phyloP scores from a whole-genome alignment of 2,113 vertebrate genomes.

The Malurus alboscapulatus region DNA sequence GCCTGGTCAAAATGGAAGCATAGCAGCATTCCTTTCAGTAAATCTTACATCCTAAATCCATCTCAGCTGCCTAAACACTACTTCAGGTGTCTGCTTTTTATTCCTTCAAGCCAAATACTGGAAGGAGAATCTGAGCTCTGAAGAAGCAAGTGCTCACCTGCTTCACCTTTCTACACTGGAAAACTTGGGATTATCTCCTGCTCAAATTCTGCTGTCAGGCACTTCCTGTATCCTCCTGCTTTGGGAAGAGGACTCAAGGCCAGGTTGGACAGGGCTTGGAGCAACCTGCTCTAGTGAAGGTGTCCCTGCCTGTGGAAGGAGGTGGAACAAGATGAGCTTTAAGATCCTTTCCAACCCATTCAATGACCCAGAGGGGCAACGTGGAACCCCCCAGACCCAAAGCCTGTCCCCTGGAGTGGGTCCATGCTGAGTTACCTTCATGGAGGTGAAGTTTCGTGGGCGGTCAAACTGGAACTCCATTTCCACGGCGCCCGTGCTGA shows the following conservation, averaged over 20 bases:
- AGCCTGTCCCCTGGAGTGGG: background rate
- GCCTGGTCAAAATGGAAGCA: background rate
- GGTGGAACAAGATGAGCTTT: background rate
- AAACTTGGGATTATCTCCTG: background rate
- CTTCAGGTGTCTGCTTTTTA: background rate
- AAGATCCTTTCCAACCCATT: background rate
- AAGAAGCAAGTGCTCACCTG: background rate
- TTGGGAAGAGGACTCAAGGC: background rate
- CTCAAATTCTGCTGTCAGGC: background rate
- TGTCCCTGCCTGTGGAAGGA: background rate
- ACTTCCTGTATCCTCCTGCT: background rate
- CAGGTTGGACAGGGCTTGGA: background rate
- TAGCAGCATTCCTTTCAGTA: background rate
- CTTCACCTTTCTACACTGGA: background rate
- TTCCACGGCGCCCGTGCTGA: conserved; percentile 83
- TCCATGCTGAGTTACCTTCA: conserved; percentile 81
- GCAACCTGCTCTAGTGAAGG: background rate
- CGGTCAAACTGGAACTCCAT: conserved; percentile 94
- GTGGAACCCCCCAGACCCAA: background rate
- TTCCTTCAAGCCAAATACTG: background rate
- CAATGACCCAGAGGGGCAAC: background rate
- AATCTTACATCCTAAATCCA: background rate
- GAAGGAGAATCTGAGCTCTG: background rate
- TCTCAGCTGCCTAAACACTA: background rate
- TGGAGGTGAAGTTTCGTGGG: conserved; percentile 94